Conservation (phyloP, 2,113 vertebrate genomes). For the Cinclus cinclus region DNA sequence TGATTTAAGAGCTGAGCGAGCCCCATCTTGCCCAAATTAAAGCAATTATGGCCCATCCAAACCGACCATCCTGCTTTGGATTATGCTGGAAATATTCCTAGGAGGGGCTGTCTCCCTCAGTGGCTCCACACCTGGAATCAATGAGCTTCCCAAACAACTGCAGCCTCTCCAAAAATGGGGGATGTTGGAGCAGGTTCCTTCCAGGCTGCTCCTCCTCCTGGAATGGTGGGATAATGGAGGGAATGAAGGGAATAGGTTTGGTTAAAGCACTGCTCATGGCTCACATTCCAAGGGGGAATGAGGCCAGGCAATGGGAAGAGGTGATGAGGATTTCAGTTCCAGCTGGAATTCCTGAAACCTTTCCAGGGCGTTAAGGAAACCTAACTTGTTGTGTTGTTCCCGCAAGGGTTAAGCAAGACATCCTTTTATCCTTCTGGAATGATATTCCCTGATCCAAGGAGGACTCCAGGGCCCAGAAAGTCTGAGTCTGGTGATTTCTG, state of each 20-base stretch:
- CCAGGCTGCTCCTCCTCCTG: neutral
- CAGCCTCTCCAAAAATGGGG: neutral
- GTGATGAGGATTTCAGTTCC: neutral
- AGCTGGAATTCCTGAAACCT: neutral
- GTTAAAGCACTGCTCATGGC: neutral
- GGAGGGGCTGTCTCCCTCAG: neutral
- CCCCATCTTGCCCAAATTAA: conserved; percentile 38
- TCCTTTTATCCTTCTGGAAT: neutral
- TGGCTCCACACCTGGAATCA: conserved; percentile 6
- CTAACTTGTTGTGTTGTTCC: neutral
- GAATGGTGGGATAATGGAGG: accelerated
- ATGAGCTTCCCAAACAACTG: neutral
- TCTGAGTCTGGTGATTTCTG: neutral
- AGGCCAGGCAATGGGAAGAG: accelerated
- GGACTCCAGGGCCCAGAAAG: neutral
- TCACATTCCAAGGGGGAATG: neutral
- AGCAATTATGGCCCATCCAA: neutral
- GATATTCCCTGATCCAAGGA: neutral
- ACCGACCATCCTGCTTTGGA: neutral
- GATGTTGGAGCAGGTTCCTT: neutral
- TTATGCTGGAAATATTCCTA: neutral
- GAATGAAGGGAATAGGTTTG: neutral
- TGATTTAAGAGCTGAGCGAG: neutral
- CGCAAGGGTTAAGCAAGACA: neutral
- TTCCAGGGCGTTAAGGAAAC: neutral